Percentiles rank a stretch among this genome's conserved stretches.
Conservation (phyloP, 2,888 invertebrate species). For the Trissonchulus sp. region DNA sequence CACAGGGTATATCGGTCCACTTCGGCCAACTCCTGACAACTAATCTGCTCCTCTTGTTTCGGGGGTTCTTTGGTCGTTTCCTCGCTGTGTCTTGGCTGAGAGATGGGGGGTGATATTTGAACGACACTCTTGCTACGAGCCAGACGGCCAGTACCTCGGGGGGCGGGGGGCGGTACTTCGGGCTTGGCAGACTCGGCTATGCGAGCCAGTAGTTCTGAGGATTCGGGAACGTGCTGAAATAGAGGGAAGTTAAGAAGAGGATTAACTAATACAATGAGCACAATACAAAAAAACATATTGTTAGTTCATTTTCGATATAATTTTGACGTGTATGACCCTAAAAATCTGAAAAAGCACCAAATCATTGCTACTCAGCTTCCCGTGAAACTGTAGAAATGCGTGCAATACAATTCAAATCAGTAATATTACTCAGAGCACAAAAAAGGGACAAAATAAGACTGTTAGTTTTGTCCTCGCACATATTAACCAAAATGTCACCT, state of each 20-base stretch:
- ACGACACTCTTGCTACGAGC: conserved; percentile 24
- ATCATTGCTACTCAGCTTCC: too few relatives aligned
- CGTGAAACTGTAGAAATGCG: too few relatives aligned
- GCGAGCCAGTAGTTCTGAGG: neutral
- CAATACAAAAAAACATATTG: too few relatives aligned
- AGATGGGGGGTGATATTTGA: neutral
- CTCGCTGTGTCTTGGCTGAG: neutral
- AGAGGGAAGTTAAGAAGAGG: neutral
- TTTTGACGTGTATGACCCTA: too few relatives aligned
- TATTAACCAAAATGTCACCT: too few relatives aligned
- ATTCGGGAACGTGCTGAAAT: neutral
- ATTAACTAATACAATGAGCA: too few relatives aligned
- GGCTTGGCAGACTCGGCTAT: neutral
- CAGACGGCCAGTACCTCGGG: neutral
- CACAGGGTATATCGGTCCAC: conserved; percentile 30
- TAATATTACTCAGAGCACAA: too few relatives aligned
- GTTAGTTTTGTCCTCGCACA: too few relatives aligned
- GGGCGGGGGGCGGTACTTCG: neutral
- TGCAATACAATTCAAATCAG: too few relatives aligned
- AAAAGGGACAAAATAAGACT: too few relatives aligned
- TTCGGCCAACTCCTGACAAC: conserved; percentile 22
- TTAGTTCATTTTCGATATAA: too few relatives aligned
- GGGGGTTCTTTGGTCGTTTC: neutral
- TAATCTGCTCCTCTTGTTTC: neutral
- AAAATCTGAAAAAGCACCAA: too few relatives aligned